Evolutionary conservation across 2,797 vertebrate genomes (phyloP), one percentile per base, ranked within the genome.

Genomic region (Rhinichthys osculus): DNA sequence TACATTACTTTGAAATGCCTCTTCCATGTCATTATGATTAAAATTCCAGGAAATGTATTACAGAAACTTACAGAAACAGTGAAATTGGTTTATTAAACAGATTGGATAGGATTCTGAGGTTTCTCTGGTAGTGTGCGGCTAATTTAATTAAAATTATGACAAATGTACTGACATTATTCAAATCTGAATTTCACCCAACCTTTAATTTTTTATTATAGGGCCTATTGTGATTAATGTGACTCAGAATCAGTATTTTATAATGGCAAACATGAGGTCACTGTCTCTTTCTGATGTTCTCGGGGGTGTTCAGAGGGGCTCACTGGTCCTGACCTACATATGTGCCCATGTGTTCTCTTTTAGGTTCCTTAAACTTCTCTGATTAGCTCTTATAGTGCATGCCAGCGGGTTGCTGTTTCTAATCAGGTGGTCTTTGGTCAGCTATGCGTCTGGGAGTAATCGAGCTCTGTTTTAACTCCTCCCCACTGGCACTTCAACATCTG

Each of bases 391-490:
- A 87, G 76, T 84, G 80, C 85, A 78, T 86, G 84, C 87, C 88
- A 87, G 77, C 13, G 52, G 59, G 78, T 83, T 54, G 54, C 91
- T 92, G 91, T 84, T 90, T 90, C 89, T 87, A 90, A 91, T 92
- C 90, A 91, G 69, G 69, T 87, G 52, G 89, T 91, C 89, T 91
- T 89, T 90, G 90, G 88, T 90, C 82, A 79, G 82, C 66, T 85
- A 82, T 83, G 50, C 84, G 78, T 89, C 89, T 91, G 91, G 88
- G 88, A 91, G 84, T 86, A 89, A 91, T 92, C 85, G 67, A 89
- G 85, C 62, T 66, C 78, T 89, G 85, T 89, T 92, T 90, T 82
- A 90, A 89, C 74, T 77, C 69, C 79, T 88, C 76, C 85, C 86
- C 86, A 83, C 84, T 81, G 64, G 81, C 84, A 86, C 83, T 84